Evolutionary conservation across 1,140 invertebrate genomes (phyloP).

Genomic region (Listronotus oregonensis): DNA sequence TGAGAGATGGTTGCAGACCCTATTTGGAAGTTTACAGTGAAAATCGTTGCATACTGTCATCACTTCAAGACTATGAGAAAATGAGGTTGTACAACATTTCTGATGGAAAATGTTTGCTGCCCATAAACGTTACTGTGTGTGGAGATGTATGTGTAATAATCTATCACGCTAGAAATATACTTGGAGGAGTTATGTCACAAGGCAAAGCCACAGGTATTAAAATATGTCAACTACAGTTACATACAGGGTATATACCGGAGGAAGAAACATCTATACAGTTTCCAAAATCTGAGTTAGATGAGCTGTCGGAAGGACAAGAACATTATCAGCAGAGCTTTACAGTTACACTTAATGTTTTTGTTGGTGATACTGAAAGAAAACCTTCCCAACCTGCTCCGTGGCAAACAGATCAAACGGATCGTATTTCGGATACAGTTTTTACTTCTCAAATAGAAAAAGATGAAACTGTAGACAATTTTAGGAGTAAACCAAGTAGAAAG

Average conservation of each 20-base stretch:
- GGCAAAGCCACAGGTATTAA: conserved; percentile 84
- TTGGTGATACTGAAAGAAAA: conserved; percentile 70
- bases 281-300: conserved; percentile 79
- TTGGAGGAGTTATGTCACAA: conserved; percentile 73
- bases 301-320: conserved; percentile 76
- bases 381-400: conserved; percentile 74
- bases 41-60: conserved; percentile 81
- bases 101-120: conserved; percentile 68
- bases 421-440: conserved; percentile 72
- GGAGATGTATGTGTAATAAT: conserved; percentile 84
- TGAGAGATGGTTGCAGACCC: conserved; percentile 89
- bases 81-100: conserved; percentile 79
- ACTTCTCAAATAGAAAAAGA: conserved; percentile 81
- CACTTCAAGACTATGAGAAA: conserved; percentile 86
- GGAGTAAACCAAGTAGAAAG: conserved; percentile 50
- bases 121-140: conserved; percentile 67
- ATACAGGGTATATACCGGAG: conserved; percentile 82
- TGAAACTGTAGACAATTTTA: conserved; percentile 80
- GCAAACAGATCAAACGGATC: conserved; percentile 65
- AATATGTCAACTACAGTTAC: conserved; percentile 86
- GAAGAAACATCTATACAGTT: conserved; percentile 76
- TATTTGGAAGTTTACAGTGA: conserved; percentile 92
- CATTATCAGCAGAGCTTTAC: conserved; percentile 80
- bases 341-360: conserved; percentile 73
- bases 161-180: conserved; percentile 85